Percentiles rank a stretch among this genome's conserved stretches.
These are phyloP conservation scores for Platycheirus albimanus DNA, from an alignment of 2,888 invertebrate species.

Conservation along the genomic window DNA sequence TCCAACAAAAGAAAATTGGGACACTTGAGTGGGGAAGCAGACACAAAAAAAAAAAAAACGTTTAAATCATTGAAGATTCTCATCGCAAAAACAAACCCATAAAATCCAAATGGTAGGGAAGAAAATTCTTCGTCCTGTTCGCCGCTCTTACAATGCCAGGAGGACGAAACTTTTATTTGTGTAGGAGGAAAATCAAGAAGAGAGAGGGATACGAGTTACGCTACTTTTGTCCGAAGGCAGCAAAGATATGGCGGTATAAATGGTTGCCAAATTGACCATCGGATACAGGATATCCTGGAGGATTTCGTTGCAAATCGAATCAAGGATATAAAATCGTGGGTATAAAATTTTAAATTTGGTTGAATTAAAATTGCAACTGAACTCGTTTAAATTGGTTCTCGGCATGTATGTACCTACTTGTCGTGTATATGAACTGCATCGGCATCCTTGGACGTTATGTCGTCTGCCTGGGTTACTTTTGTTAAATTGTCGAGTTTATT, in stretches of 20 bases:
- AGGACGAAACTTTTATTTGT: slow-evolving; percentile 24
- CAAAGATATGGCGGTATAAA: slow-evolving; percentile 71
- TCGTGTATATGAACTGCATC: slow-evolving; percentile 50
- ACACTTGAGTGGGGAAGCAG: slow-evolving; percentile 52
- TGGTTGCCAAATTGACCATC: slow-evolving; percentile 74
- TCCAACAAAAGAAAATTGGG: slow-evolving; percentile 67
- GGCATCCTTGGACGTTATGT: too few relatives aligned
- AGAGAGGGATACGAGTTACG: slow-evolving; percentile 8
- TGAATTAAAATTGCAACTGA: slow-evolving; percentile 72
- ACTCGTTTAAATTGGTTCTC: too few relatives aligned
- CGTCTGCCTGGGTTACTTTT: slow-evolving; percentile 63
- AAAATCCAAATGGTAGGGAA: slow-evolving; percentile 31
- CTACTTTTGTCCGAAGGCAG: slow-evolving; percentile 26
- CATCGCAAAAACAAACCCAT: slow-evolving; percentile 59
- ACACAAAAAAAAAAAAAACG: slow-evolving; percentile 31
- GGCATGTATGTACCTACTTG: slow-evolving; percentile 41
- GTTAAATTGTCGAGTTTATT: slow-evolving; percentile 13
- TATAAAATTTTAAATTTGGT: slow-evolving; percentile 71
- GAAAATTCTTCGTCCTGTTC: neutral
- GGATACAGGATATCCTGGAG: slow-evolving; percentile 73
- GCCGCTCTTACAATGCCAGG: neutral
- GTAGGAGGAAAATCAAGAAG: slow-evolving; percentile 5
- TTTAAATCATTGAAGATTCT: slow-evolving; percentile 69
- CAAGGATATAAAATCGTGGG: slow-evolving; percentile 71
- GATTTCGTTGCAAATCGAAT: slow-evolving; percentile 71